Base-by-base conservation (phyloP, 53 echinoderm and acorn worm genomes). In the Luidia sarsii region DNA sequence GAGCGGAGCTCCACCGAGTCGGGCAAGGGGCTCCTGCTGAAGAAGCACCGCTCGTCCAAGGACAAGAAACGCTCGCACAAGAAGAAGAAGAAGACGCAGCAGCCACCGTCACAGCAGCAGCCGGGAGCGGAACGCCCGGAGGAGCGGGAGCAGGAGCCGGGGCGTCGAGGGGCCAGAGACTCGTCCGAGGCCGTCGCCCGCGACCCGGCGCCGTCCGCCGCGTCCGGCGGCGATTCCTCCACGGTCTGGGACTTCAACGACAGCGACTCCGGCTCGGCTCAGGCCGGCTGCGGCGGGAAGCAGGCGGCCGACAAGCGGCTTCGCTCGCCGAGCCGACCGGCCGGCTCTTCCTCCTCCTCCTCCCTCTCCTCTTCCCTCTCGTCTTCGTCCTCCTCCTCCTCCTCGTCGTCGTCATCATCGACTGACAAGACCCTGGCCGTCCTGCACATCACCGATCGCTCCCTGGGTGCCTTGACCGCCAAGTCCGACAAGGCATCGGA, bases 211-310 rank as follows among this genome's bases (percentile, higher is more conserved):
- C 60, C 61, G 31, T 77, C 60, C 60, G 77, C 59, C 15, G 59
- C 61, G 28, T 41, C 59, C 77, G 77, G 61, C 60, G 61, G 77
- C 45, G 62, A 77, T 33, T 77, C 77, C 16, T 61, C 77, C 46
- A 77, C 77, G 29, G 77, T 77, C 48, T 77, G 77, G 77, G 77
- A 77, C 15, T 77, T 77, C 43, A 39, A 77, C 77, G 77, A 77
- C 60, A 77, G 77, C 45, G 62, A 77, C 27, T 77, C 77, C 16
- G 61, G 61, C 46, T 57, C 74, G 18, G 35, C 36, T n/a, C n/a
- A n/a, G n/a, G n/a, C n/a, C n/a, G 38, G 28, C 74, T 27, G 35
- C 28, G 24, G 39, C 39, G 41, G 55, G 0, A 74, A 74, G 30
- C 18, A 24, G 23, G 50, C 70, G 2, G 11, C 51, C 32, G 70